Conservation (phyloP, 2,797 vertebrate species). For the Mormyrops attenuatus region DNA sequence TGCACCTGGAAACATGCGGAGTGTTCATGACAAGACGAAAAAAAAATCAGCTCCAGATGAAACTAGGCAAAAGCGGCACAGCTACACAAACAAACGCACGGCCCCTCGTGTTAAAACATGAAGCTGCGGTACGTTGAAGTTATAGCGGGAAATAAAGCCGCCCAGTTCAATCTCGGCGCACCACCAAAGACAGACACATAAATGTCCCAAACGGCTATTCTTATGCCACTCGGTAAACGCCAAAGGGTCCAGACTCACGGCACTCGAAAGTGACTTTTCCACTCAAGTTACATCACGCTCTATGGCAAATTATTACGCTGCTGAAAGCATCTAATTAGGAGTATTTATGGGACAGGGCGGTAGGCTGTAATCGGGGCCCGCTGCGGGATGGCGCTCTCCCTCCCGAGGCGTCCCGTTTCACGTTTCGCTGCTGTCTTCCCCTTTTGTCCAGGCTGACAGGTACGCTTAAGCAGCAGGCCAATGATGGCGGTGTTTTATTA, state of each 20-base stretch:
- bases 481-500: neutral
- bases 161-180: too few relatives aligned
- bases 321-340: constrained; percentile 68
- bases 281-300: constrained; percentile 48
- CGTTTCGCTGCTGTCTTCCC: neutral
- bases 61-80: neutral
- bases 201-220: neutral
- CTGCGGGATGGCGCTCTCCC: constrained; percentile 53
- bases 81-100: neutral
- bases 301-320: constrained; percentile 58
- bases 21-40: neutral
- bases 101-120: neutral
- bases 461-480: neutral
- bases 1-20: neutral
- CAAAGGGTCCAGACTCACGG: neutral
- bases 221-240: neutral
- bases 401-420: neutral
- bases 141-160: neutral
- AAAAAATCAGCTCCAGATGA: neutral
- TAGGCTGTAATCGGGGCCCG: constrained; percentile 64
- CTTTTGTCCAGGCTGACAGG: constrained; percentile 23
- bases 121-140: neutral
- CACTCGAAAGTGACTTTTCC: constrained; percentile 1
- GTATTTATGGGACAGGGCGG: constrained; percentile 54
- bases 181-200: neutral